These are phyloP conservation scores for Paracentrotus lividus DNA, from an alignment of 53 echinoderm and acorn worm genomes.

Conservation along the genomic window DNA sequence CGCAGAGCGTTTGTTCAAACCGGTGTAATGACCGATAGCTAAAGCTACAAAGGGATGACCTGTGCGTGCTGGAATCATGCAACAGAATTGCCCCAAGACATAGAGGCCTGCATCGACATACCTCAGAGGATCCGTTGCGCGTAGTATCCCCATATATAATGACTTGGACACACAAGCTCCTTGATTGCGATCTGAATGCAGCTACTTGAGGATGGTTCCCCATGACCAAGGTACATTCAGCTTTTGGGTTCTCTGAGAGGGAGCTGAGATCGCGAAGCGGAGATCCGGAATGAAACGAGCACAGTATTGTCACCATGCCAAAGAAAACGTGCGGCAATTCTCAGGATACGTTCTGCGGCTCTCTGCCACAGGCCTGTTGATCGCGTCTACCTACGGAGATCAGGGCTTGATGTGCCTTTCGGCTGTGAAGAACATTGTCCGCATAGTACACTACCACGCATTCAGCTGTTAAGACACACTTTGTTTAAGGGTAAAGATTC, in stretches of 20 bases:
- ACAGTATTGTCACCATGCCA: slow-evolving; percentile 75
- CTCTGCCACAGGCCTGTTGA: slow-evolving; percentile 52
- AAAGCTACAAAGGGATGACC: neutral
- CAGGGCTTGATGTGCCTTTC: slow-evolving; percentile 64
- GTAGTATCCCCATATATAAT: slow-evolving; percentile 61
- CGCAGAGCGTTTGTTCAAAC: neutral
- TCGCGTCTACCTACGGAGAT: slow-evolving; percentile 67
- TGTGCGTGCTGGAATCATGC: neutral
- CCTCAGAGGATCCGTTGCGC: slow-evolving; percentile 20
- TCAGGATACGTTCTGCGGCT: slow-evolving; percentile 67
- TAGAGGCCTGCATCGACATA: slow-evolving; percentile 69
- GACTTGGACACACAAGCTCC: slow-evolving; percentile 50
- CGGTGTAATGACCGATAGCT: slow-evolving; percentile 58
- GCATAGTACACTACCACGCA: slow-evolving; percentile 64
- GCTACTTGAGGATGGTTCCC: slow-evolving; percentile 44
- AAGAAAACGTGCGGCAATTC: slow-evolving; percentile 72
- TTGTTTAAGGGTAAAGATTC: no score
- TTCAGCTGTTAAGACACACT: slow-evolving; percentile 42
- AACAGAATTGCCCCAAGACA: slow-evolving; percentile 40
- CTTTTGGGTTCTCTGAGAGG: slow-evolving; percentile 64
- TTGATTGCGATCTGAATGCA: slow-evolving; percentile 66
- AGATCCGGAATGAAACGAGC: slow-evolving; percentile 71
- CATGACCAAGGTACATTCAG: slow-evolving; percentile 60
- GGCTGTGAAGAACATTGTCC: slow-evolving; percentile 73
- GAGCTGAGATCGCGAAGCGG: slow-evolving; percentile 71